These are phyloP conservation scores for Pungitius pungitius DNA, from an alignment of 2,113 vertebrate species.

Conservation along the genomic window DNA sequence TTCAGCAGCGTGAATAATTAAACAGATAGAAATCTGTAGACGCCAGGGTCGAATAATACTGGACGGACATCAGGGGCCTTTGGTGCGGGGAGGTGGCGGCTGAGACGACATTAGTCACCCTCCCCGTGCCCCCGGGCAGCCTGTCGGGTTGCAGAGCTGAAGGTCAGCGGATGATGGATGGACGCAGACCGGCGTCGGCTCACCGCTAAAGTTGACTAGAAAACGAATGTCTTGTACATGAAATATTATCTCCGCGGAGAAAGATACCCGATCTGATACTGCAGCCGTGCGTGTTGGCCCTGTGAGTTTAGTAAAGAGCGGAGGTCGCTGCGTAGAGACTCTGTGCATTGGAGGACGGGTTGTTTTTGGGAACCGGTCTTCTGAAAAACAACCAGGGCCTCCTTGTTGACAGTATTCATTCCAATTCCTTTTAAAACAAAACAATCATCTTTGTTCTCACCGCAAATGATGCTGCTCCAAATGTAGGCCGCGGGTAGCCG, in stretches of 20 bases:
- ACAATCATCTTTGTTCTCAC: slow-evolving; percentile 5
- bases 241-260: slow-evolving; percentile 60
- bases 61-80: slow-evolving; percentile 64
- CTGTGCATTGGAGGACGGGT: background rate
- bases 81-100: slow-evolving; percentile 56
- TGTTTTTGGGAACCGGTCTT: slow-evolving; percentile 7
- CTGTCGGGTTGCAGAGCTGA: slow-evolving; percentile 59
- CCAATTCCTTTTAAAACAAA: slow-evolving; percentile 15
- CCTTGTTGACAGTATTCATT: slow-evolving; percentile 22
- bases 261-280: slow-evolving; percentile 66
- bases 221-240: slow-evolving; percentile 72
- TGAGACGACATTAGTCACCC: slow-evolving; percentile 68
- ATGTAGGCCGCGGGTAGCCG: slow-evolving; percentile 29
- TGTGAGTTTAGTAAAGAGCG: slow-evolving; percentile 52
- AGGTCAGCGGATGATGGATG: slow-evolving; percentile 77
- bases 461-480: slow-evolving; percentile 25
- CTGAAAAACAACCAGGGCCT: slow-evolving; percentile 5
- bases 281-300: slow-evolving; percentile 48
- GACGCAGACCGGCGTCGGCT: slow-evolving; percentile 45
- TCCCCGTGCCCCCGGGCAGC: slow-evolving; percentile 62
- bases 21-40: slow-evolving; percentile 80
- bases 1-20: slow-evolving; percentile 81
- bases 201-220: slow-evolving; percentile 59
- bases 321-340: slow-evolving; percentile 1
- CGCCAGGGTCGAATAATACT: slow-evolving; percentile 65